Evolutionary conservation across 37 sponge, comb jelly and placozoan species (phyloP).

Genomic region (Amphimedon queenslandica): DNA sequence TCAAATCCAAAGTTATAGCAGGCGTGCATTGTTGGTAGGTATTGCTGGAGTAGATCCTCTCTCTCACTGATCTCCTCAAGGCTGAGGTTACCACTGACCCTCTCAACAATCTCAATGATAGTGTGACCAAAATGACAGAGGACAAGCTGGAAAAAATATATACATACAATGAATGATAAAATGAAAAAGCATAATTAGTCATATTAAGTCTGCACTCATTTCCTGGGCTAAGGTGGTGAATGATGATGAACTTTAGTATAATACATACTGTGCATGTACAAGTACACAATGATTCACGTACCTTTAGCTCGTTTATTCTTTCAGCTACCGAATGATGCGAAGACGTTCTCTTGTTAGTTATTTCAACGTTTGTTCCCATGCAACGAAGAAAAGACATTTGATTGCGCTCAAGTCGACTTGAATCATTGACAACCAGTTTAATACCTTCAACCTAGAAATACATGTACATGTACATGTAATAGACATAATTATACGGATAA

Average conservation of each 20-base stretch:
- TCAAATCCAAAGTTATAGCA: constrained; percentile 90
- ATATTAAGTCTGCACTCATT: neutral
- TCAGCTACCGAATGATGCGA: constrained; percentile 72
- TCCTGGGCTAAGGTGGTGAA: neutral
- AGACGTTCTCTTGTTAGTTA: constrained; percentile 62
- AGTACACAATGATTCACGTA: too few species aligned
- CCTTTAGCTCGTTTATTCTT: constrained; percentile 65
- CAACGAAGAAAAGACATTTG: constrained; percentile 31
- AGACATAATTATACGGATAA: neutral
- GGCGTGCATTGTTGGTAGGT: constrained; percentile 55
- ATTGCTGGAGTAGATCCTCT: constrained; percentile 26
- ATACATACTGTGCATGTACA: too few species aligned
- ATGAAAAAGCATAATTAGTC: too few species aligned
- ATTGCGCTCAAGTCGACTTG: constrained; percentile 21
- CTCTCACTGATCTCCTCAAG: constrained; percentile 17
- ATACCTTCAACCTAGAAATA: constrained; percentile 59
- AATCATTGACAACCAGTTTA: constrained; percentile 63
- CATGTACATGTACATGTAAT: constrained; percentile 13
- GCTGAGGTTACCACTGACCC: constrained; percentile 27
- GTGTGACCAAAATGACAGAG: constrained; percentile 18
- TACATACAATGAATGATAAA: too few species aligned
- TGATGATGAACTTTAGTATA: neutral
- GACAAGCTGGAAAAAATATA: constrained; percentile 16
- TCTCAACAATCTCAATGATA: constrained; percentile 16
- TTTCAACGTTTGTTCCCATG: constrained; percentile 34